These are phyloP conservation scores for Albula goreensis DNA, from an alignment of 2,113 vertebrate species.

Conservation along the genomic window DNA sequence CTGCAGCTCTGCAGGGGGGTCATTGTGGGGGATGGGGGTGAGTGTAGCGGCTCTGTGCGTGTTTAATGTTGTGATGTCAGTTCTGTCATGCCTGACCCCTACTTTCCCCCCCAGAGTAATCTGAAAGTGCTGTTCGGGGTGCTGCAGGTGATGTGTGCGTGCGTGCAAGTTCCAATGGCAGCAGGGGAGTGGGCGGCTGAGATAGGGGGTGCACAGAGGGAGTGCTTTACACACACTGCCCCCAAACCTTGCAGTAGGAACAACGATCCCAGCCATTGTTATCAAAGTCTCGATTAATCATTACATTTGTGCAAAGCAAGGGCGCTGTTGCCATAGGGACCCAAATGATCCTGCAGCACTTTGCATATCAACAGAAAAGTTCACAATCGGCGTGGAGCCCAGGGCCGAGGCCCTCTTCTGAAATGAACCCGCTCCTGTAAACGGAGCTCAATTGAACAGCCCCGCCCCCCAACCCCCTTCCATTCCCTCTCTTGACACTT, in stretches of 20 bases:
- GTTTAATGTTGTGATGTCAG: not conserved
- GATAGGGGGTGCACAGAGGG: not conserved
- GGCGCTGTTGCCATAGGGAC: conserved; percentile 60
- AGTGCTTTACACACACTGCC: not conserved
- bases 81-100: too few species aligned
- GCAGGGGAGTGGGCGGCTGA: not conserved
- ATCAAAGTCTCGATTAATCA: conserved; percentile 68
- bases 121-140: conserved; percentile 23
- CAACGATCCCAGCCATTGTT: conserved; percentile 56
- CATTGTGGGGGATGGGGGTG: not conserved
- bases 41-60: not conserved
- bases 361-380: conserved; percentile 71
- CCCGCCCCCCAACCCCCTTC: not conserved
- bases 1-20: not conserved
- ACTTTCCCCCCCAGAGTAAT: not conserved
- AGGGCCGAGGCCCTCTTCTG: conserved; percentile 35
- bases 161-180: not conserved
- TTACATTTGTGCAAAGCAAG: conserved; percentile 65
- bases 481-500: conserved; percentile 34
- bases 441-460: conserved; percentile 21
- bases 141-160: conserved; percentile 9
- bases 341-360: conserved; percentile 59
- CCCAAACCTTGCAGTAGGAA: conserved; percentile 43
- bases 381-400: conserved; percentile 46
- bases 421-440: conserved; percentile 36